Evolutionary conservation across 2,888 invertebrate species (phyloP).

Genomic region (Xestia rhomboidea): DNA sequence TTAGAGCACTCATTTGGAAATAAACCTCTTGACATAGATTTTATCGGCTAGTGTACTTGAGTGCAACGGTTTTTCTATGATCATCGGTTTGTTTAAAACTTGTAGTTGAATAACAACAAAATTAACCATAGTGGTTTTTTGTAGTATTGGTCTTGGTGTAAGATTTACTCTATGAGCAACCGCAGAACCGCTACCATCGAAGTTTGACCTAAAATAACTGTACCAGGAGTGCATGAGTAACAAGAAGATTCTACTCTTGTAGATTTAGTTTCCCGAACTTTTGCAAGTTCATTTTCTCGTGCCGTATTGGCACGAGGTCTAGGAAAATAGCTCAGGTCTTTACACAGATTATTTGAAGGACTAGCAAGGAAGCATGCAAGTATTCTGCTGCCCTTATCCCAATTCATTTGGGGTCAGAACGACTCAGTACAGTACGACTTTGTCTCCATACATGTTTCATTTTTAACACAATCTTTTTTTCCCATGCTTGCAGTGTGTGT

Average conservation of each 20-base stretch:
- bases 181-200: neutral
- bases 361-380: neutral
- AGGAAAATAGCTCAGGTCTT: too few relatives aligned
- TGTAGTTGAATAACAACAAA: constrained; percentile 12
- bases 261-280: neutral
- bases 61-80: constrained; percentile 47
- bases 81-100: constrained; percentile 19
- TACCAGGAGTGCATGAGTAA: constrained; percentile 1
- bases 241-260: neutral
- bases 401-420: neutral
- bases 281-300: neutral
- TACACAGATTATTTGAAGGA: neutral
- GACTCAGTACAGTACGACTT: neutral
- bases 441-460: neutral
- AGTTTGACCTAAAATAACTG: neutral
- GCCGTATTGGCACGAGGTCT: too few relatives aligned
- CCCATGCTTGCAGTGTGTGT: neutral
- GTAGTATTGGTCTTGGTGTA: neutral
- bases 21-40: constrained; percentile 57
- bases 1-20: constrained; percentile 51
- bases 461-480: neutral
- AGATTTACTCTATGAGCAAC: neutral
- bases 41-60: constrained; percentile 34
- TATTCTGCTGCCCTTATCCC: too few relatives aligned
- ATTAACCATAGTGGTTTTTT: neutral